Evolutionary conservation across 2,888 invertebrate species (phyloP), one percentile per base, ranked within the genome.

Genomic region (Mesoligia furuncula): DNA sequence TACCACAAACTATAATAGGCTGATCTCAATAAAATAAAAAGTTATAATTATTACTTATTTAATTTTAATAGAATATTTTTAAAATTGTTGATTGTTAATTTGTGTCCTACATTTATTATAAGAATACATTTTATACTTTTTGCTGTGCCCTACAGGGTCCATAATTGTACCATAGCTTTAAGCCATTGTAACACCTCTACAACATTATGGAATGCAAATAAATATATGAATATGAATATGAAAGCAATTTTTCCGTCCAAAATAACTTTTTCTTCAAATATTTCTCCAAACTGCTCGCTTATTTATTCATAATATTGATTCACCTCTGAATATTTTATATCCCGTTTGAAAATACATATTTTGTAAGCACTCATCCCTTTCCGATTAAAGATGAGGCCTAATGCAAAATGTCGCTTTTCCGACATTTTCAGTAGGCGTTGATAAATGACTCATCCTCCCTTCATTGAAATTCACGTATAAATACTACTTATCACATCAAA

Each of bases 401-500:
- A 69, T 5, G 61, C 13, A 69, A 81, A 73, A 76, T 62, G 42
- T 85, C 62, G 61, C 48, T 42, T 51, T 77, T 36, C 36, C 31
- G 54, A 51, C 27, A 71, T 74, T 65, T 77, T 20, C 27, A 64
- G 73, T 68, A 36, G 73, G 54, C 62, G 57, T 73, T 61, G 54
- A 74, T 71, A 42, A 75, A 83, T 81, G 68, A 65, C 31, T 70
- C 13, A 27, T 59, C 3, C 13, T 17, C 17, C 20, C 68, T 75
- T 69, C 48, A 69, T 81, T 65, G 6, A 61, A 62, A 57, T 61
- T 73, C 17, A 54, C 11, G 62, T 68, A 17, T 51, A 54, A 8
- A 54, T 71, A 67, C 45, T 57, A 57, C 76, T 68, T 61, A 62
- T 72, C 20, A 75, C 31, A 68, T 81, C 27, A 36, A 74, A 84